Conservation (phyloP, 2,113 vertebrate genomes). For the Leptosomus discolor region DNA sequence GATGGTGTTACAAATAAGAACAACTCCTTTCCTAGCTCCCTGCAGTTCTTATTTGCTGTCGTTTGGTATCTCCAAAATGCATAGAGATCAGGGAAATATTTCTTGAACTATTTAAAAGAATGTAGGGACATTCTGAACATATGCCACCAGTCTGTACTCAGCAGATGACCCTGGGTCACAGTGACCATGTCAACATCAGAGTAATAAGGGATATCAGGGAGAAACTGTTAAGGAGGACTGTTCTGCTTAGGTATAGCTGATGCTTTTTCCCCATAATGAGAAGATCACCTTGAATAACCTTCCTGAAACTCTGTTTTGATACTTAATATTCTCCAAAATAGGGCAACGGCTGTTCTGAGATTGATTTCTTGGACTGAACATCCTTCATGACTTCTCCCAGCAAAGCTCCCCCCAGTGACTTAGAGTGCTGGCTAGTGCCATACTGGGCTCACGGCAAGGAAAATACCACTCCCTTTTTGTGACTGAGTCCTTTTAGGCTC, state of each 20-base stretch:
- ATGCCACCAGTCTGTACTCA: neutral
- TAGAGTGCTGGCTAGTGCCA: conserved; percentile 9
- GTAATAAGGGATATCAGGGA: neutral
- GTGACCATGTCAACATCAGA: neutral
- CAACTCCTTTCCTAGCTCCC: neutral
- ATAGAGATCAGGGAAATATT: neutral
- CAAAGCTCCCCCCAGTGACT: conserved; percentile 31
- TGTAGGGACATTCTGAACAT: neutral
- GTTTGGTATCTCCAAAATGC: neutral
- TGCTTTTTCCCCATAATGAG: neutral
- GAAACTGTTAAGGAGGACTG: neutral
- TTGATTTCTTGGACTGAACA: neutral
- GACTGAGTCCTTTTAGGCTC: conserved; percentile 38
- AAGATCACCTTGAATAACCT: neutral
- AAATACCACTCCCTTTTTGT: conserved; percentile 44
- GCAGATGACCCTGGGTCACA: neutral
- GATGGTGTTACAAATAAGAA: neutral
- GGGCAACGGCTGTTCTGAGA: neutral
- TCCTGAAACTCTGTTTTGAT: neutral
- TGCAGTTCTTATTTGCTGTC: neutral
- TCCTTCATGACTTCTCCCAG: neutral
- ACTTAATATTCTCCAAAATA: neutral
- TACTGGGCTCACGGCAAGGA: conserved; percentile 23
- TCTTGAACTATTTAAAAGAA: conserved; percentile 23
- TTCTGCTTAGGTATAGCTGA: neutral